Base-by-base conservation (phyloP, 2,113 vertebrate species). In the Mustela nigripes region DNA sequence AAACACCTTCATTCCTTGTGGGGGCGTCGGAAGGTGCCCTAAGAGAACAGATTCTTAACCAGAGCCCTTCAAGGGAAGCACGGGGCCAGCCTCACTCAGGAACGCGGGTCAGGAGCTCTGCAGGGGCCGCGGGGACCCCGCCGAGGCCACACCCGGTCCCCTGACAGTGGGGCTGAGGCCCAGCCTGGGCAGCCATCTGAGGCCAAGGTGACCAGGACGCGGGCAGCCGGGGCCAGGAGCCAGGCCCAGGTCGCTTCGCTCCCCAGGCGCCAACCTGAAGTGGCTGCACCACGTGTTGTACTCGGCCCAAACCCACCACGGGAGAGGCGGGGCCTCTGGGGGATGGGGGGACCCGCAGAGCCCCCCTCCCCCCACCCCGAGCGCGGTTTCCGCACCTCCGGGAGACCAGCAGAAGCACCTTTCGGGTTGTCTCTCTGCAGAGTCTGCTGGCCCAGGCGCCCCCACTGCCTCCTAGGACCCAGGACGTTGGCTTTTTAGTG, bases 101-200 rank as follows among this genome's bases (percentile, higher is more conserved):
- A 71, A 53, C 16, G 0, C 12, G 0, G 6, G 3, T 31, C 0
- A 0, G 2, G 88, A 76, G 31, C 6, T 4, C 2, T 0, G 62
- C 0, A 1, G 76, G 81, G 24, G 58, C 58, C 3, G 56, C 7
- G 21, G 58, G 21, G 9, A 26, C 62, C 53, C 53, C 16, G 53
- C 58, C 0, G 21, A 36, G 21, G 36, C 22, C 80, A 9, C 33
- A 2, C 10, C 53, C 11, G 1, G 50, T 36, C 79, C 0, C 50
- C 78, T 2, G 18, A 14, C 7, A 2, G 18, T 2, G 10, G 31
- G 16, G 14, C 62, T 10, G 33, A 18, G 69, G 39, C 36, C 4
- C 2, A 42, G 78, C 12, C 3, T 7, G 58, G 42, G 0, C 15
- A 3, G 69, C 69, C 7, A 1, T 42, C 48, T 0, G 48, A 33